phyloP scores from a whole-genome alignment of 2,888 invertebrate genomes.

The Chalcis sispes region DNA sequence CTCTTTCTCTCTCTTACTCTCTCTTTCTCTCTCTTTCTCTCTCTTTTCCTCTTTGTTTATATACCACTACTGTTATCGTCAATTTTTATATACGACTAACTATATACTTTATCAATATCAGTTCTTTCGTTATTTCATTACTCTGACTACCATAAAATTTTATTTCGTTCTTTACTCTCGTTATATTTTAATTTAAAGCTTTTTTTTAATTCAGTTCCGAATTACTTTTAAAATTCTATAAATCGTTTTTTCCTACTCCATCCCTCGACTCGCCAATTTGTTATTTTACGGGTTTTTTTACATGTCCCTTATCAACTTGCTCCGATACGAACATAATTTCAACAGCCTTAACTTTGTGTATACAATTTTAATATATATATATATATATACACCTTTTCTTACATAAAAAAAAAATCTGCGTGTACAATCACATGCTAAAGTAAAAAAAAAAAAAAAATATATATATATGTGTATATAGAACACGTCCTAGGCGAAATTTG shows the following conservation, averaged over 20 bases:
- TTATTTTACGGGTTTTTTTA: slow-evolving; percentile 38
- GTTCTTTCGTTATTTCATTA: slow-evolving; percentile 74
- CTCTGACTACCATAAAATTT: slow-evolving; percentile 75
- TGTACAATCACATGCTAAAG: slow-evolving; percentile 53
- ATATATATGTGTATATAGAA: slow-evolving; percentile 52
- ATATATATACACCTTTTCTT: slow-evolving; percentile 41
- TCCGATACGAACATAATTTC: slow-evolving; percentile 53
- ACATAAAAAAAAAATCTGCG: slow-evolving; percentile 53
- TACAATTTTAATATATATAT: slow-evolving; percentile 49
- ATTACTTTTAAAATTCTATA: slow-evolving; percentile 60
- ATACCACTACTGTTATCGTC: slow-evolving; percentile 37
- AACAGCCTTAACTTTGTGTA: slow-evolving; percentile 54
- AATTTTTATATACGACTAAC: slow-evolving; percentile 67
- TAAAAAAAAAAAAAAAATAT: too few species aligned
- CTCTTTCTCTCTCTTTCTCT: slow-evolving; percentile 16
- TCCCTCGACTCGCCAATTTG: slow-evolving; percentile 33
- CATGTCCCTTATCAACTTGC: slow-evolving; percentile 46
- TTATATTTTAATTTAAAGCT: slow-evolving; percentile 73
- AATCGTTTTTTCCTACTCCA: slow-evolving; percentile 47
- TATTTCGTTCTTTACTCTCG: slow-evolving; percentile 71
- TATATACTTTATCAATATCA: slow-evolving; percentile 78
- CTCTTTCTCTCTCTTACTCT: neutral
- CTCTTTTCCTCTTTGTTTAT: slow-evolving; percentile 11
- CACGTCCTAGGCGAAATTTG: slow-evolving; percentile 47
- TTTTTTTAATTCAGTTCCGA: slow-evolving; percentile 68